Percentiles rank a stretch among this genome's conserved stretches.
These are phyloP conservation scores for Vimba vimba DNA, from an alignment of 2,113 vertebrate genomes.

Conservation along the genomic window DNA sequence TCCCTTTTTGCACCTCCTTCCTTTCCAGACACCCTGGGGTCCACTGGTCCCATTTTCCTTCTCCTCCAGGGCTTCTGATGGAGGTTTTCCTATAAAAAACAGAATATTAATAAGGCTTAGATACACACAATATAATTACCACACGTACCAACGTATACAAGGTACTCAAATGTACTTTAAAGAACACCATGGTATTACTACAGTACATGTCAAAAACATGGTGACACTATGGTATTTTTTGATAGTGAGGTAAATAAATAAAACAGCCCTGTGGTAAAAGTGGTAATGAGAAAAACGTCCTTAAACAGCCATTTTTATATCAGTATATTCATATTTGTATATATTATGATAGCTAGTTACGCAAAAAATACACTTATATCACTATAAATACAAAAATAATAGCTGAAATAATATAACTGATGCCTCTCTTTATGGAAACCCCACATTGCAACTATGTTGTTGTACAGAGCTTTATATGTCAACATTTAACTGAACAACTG, in stretches of 20 bases:
- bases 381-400: neutral
- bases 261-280: neutral
- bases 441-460: neutral
- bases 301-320: neutral
- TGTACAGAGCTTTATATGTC: neutral
- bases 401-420: neutral
- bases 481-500: neutral
- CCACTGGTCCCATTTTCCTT: neutral
- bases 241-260: neutral
- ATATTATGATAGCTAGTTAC: neutral
- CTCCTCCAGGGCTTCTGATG: neutral
- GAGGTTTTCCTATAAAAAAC: neutral
- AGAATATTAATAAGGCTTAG: neutral
- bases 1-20: neutral
- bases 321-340: neutral
- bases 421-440: neutral
- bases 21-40: neutral
- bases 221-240: no score
- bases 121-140: neutral
- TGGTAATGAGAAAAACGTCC: neutral
- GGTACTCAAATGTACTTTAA: neutral
- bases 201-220: neutral
- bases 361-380: neutral
- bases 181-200: neutral
- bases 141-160: neutral